A percentile compares a stretch with the other conserved stretches of the same genome.
These are phyloP conservation scores for Crossocerus cetratus DNA, from an alignment of 2,888 invertebrate species.

Conservation along the genomic window DNA sequence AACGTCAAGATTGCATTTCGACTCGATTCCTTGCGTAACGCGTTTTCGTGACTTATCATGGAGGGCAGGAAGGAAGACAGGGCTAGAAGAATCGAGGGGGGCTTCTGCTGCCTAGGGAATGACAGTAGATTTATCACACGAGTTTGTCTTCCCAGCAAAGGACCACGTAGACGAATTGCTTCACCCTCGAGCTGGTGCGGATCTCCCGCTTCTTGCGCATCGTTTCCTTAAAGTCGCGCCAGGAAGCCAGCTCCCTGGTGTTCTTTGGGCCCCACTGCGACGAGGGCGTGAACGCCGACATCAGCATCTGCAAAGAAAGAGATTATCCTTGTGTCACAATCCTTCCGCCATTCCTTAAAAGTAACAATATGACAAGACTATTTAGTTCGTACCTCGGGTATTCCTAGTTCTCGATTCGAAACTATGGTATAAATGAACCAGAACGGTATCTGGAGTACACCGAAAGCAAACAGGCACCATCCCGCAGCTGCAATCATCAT, in stretches of 20 bases:
- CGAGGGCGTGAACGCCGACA: constrained; percentile 61
- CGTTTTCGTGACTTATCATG: no score
- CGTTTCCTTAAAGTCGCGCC: constrained; percentile 65
- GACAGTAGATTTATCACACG: constrained; percentile 17
- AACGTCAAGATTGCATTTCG: no score
- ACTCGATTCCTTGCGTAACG: no score
- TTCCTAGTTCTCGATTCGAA: constrained; percentile 40
- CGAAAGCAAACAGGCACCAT: constrained; percentile 77
- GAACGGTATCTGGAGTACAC: constrained; percentile 77
- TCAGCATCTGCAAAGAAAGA: constrained; percentile 55
- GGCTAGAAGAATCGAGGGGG: no score
- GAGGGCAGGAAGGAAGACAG: no score
- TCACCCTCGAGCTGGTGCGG: constrained; percentile 51
- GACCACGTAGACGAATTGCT: constrained; percentile 56
- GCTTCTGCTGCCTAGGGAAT: no score
- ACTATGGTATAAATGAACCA: constrained; percentile 76
- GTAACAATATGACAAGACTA: no score
- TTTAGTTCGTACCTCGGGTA: constrained; percentile 29
- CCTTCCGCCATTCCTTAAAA: no score
- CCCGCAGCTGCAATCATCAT: constrained; percentile 75
- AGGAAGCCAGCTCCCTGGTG: constrained; percentile 55
- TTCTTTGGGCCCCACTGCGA: constrained; percentile 67
- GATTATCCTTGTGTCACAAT: no score
- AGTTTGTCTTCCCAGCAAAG: constrained; percentile 53
- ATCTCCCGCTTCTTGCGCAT: constrained; percentile 61